phyloP scores from a whole-genome alignment of 2,888 invertebrate genomes.

The Gnatocerus cornutus region DNA sequence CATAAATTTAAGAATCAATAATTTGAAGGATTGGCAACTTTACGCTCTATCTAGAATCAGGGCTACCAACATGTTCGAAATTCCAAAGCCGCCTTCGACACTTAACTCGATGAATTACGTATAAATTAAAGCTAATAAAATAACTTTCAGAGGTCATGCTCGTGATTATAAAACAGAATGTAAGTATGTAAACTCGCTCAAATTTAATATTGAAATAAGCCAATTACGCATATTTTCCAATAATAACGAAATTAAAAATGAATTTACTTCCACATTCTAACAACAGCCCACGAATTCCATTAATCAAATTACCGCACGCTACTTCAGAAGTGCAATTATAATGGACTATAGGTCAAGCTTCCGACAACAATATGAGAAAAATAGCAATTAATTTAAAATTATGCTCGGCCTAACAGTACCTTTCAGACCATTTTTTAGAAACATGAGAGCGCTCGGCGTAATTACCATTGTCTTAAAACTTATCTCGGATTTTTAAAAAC shows the following conservation, averaged over 20 bases:
- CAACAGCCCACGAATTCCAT: slow-evolving; percentile 1
- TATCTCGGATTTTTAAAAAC: neutral
- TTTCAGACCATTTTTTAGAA: neutral
- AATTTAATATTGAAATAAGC: too few species aligned
- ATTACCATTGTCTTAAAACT: neutral
- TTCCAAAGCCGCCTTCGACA: too few species aligned
- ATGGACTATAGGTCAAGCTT: neutral
- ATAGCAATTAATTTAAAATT: slow-evolving; percentile 5
- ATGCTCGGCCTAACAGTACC: neutral
- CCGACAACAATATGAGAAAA: slow-evolving; percentile 5
- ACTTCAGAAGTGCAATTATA: slow-evolving; percentile 1
- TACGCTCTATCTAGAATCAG: too few species aligned
- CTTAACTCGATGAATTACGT: too few species aligned
- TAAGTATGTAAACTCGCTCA: too few species aligned
- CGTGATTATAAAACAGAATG: too few species aligned
- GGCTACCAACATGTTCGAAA: too few species aligned
- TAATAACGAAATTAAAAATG: neutral
- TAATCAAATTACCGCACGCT: neutral
- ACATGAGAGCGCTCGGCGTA: slow-evolving; percentile 1
- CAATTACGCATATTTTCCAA: neutral
- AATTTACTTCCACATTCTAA: neutral
- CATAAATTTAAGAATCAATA: too few species aligned
- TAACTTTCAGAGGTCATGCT: too few species aligned
- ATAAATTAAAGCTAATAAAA: too few species aligned
- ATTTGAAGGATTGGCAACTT: too few species aligned